These are phyloP conservation scores for Peromyscus attwateri DNA, from an alignment of 2,797 vertebrate species.

Conservation along the genomic window DNA sequence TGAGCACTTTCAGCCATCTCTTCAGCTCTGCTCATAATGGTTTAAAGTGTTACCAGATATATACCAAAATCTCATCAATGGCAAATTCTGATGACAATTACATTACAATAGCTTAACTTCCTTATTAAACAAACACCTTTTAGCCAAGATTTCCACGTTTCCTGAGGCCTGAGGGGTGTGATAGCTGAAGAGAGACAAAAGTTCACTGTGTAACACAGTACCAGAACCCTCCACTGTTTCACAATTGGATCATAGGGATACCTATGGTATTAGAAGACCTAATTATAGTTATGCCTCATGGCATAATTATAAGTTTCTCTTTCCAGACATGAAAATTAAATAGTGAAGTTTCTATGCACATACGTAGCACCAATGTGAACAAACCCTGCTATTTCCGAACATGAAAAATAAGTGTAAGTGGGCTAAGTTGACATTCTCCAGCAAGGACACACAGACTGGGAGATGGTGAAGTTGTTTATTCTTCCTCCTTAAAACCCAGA, in stretches of 20 bases:
- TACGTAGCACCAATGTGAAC: slow-evolving; percentile 36
- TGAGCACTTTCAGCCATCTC: neutral
- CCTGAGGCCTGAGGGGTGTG: slow-evolving; percentile 50
- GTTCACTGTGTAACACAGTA: slow-evolving; percentile 3
- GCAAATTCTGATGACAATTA: slow-evolving; percentile 6
- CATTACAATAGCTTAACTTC: slow-evolving; percentile 33
- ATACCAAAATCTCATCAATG: neutral
- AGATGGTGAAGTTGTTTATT: slow-evolving; percentile 65
- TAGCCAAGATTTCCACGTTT: slow-evolving; percentile 34
- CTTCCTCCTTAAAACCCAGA: slow-evolving; percentile 67
- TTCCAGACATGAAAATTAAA: slow-evolving; percentile 84
- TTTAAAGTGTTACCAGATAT: slow-evolving; percentile 29
- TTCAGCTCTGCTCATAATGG: neutral
- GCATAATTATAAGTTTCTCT: slow-evolving; percentile 80
- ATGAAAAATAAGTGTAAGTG: slow-evolving; percentile 71
- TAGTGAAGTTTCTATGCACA: slow-evolving; percentile 67
- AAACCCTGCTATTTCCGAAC: slow-evolving; percentile 74
- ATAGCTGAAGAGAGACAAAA: neutral
- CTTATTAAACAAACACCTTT: slow-evolving; percentile 3
- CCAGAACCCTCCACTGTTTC: slow-evolving; percentile 68
- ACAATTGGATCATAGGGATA: slow-evolving; percentile 68
- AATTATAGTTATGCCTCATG: slow-evolving; percentile 78
- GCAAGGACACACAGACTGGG: slow-evolving; percentile 54
- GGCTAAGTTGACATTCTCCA: slow-evolving; percentile 64
- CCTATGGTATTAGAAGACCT: slow-evolving; percentile 76